phyloP scores from a whole-genome alignment of 2,797 vertebrate genomes.

The Tarsius wallacei region DNA sequence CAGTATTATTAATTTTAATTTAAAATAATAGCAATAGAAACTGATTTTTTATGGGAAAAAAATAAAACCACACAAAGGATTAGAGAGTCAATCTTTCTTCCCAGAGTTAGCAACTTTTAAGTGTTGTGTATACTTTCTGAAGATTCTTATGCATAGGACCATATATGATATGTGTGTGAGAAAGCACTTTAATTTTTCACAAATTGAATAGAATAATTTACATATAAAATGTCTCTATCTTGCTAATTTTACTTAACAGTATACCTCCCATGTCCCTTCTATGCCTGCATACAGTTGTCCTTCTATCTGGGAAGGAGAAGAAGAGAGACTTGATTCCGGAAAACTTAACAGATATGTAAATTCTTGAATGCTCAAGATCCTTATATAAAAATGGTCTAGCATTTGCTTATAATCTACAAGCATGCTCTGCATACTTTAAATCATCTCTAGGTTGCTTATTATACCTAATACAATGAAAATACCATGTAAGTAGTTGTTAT shows the following conservation, averaged over 20 bases:
- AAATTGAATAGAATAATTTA: background rate
- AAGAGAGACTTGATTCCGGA: background rate
- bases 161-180: background rate
- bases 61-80: background rate
- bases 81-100: background rate
- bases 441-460: background rate
- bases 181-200: background rate
- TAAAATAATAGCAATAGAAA: background rate
- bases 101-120: background rate
- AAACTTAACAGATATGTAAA: background rate
- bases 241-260: background rate
- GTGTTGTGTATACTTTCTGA: background rate
- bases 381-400: background rate
- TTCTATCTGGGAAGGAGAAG: background rate
- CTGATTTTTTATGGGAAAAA: background rate
- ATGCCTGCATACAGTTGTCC: background rate
- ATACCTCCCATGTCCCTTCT: background rate
- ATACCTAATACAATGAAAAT: background rate
- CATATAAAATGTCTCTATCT: background rate
- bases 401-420: background rate
- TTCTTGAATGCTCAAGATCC: background rate
- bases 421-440: background rate
- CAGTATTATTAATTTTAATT: slow-evolving; percentile 6
- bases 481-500: background rate
- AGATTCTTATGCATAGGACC: background rate